A percentile compares a stretch with the other conserved stretches of the same genome.
These are phyloP conservation scores for Tetranychus piercei DNA, from an alignment of 2,888 invertebrate species.

Conservation along the genomic window DNA sequence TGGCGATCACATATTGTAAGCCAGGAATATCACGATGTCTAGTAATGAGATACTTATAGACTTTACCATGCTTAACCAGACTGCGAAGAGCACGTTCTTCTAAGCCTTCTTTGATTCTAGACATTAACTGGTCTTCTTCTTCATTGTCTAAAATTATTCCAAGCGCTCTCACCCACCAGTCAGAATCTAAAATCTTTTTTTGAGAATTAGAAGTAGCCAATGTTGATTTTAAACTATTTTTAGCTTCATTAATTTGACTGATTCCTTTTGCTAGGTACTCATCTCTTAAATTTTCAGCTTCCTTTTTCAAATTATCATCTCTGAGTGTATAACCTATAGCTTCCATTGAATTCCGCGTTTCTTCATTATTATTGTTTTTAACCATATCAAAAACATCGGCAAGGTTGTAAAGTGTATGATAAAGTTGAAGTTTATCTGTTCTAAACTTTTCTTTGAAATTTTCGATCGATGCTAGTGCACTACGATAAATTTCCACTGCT, in stretches of 20 bases:
- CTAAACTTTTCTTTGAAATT: conserved; percentile 36
- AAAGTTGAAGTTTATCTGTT: conserved; percentile 47
- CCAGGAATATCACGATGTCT: conserved; percentile 32
- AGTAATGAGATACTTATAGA: conserved; percentile 11
- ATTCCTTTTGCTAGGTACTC: conserved; percentile 39
- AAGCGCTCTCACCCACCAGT: conserved; percentile 32
- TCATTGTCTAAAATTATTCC: conserved; percentile 27
- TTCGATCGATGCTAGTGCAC: conserved; percentile 40
- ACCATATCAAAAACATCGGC: conserved; percentile 33
- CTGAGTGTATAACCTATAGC: conserved; percentile 36
- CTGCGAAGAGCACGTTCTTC: conserved; percentile 11
- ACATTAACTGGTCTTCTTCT: conserved; percentile 29
- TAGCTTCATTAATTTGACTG: conserved; percentile 22
- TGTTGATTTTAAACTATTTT: conserved; percentile 9
- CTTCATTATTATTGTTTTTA: not conserved
- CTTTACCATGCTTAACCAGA: conserved; percentile 5
- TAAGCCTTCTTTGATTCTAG: conserved; percentile 28
- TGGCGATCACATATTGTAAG: conserved; percentile 32
- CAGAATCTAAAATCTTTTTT: not conserved
- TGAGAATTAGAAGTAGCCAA: not conserved
- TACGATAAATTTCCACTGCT: conserved; percentile 45
- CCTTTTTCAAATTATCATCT: conserved; percentile 37
- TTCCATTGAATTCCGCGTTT: conserved; percentile 28
- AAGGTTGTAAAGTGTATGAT: conserved; percentile 50
- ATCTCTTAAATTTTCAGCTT: conserved; percentile 40